Conservation (phyloP, 2,888 invertebrate species). For the Agonopterix arenella region DNA sequence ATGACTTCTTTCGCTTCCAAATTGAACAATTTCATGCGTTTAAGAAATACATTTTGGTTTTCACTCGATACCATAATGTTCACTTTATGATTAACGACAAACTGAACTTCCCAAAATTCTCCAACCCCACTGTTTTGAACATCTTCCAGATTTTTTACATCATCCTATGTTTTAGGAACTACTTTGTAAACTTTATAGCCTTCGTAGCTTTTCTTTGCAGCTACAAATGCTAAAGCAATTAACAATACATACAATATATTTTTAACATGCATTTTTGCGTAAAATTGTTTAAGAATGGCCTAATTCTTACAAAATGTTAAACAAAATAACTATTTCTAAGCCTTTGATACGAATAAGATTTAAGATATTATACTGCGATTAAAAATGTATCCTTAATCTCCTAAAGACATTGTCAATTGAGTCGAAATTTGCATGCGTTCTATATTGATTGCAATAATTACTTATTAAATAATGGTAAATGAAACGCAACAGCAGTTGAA, state of each 20-base stretch:
- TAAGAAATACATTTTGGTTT: conserved; percentile 28
- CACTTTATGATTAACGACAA: conserved; percentile 40
- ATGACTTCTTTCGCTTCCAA: conserved; percentile 36
- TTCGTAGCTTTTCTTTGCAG: conserved; percentile 52
- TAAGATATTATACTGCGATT: no score
- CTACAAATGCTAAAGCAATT: conserved; percentile 13
- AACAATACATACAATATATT: conserved; percentile 18
- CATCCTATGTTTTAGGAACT: conserved; percentile 56
- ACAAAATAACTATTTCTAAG: no score
- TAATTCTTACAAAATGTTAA: no score
- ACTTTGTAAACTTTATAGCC: conserved; percentile 78
- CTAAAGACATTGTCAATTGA: no score
- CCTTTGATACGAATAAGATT: no score
- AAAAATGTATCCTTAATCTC: no score
- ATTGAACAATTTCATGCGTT: conserved; percentile 16
- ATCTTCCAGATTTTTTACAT: conserved; percentile 58
- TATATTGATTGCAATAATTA: no score
- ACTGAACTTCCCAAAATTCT: conserved; percentile 54
- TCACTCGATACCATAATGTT: conserved; percentile 47
- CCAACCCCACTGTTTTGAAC: conserved; percentile 49
- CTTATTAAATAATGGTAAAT: no score
- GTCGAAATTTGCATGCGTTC: no score
- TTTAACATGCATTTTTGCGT: conserved; percentile 24
- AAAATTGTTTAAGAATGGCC: no score
- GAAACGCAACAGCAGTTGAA: no score